Conservation (phyloP, 2,888 invertebrate genomes). For the Drosophila meridiana region DNA sequence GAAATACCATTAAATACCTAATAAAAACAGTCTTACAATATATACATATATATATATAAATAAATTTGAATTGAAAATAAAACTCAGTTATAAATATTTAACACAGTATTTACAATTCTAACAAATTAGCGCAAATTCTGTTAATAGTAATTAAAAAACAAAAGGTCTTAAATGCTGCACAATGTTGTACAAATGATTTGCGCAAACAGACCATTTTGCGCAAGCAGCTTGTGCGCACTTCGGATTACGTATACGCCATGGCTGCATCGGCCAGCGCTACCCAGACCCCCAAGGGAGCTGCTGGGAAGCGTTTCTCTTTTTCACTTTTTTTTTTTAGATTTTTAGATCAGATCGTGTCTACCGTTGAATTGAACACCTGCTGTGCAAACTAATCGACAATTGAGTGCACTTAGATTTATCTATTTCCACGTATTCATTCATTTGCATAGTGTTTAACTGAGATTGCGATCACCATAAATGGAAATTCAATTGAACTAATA, state of each 20-base stretch:
- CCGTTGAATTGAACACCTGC: constrained; percentile 27
- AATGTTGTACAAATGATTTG: background rate
- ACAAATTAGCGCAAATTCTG: background rate
- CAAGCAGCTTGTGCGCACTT: background rate
- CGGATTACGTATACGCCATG: constrained; percentile 1
- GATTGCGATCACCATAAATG: background rate
- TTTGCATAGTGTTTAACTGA: constrained; percentile 15
- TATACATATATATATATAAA: no score
- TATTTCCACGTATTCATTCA: constrained; percentile 26
- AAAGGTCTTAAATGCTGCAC: background rate
- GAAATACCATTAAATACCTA: no score
- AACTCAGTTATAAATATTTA: background rate
- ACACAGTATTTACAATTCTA: background rate
- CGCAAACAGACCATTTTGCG: background rate
- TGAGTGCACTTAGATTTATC: background rate
- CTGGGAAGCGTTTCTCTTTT: constrained; percentile 3
- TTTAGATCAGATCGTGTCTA: constrained; percentile 18
- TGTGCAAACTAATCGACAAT: background rate
- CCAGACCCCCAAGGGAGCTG: background rate
- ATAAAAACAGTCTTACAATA: no score
- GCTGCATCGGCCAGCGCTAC: background rate
- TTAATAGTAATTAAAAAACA: background rate
- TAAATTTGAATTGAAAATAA: background rate
- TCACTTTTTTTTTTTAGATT: background rate
- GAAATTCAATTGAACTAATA: constrained; percentile 2